Percentiles rank a stretch among this genome's conserved stretches.
Evolutionary conservation across 2,797 vertebrate species (phyloP).

Genomic region (Ctenopoma kingsleyae): DNA sequence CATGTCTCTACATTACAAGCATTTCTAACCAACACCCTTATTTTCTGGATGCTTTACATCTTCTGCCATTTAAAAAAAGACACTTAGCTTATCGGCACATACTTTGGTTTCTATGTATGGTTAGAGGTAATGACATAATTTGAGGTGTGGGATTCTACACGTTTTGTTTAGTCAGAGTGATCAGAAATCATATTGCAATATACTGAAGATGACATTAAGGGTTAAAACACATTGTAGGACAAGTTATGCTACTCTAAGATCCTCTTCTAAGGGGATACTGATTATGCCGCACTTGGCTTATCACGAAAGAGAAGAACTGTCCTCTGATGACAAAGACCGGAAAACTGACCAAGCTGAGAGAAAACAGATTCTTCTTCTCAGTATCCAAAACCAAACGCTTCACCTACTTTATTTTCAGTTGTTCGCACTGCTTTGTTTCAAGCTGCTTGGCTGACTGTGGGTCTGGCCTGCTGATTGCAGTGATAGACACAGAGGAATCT

Average conservation of each 20-base stretch:
- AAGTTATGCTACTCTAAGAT: neutral
- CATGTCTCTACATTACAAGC: conserved; percentile 71
- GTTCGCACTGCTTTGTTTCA: conserved; percentile 84
- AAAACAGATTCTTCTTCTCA: conserved; percentile 49
- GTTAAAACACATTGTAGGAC: neutral
- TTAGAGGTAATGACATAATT: conserved; percentile 67
- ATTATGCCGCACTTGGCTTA: conserved; percentile 84
- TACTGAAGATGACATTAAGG: neutral
- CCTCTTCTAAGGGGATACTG: conserved; percentile 65
- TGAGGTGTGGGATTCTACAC: conserved; percentile 47
- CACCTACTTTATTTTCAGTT: conserved; percentile 59
- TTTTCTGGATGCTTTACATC: conserved; percentile 66
- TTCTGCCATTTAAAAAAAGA: conserved; percentile 41
- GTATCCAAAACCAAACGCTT: conserved; percentile 59
- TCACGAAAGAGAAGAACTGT: conserved; percentile 36
- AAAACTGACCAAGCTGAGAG: conserved; percentile 37
- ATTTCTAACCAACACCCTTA: conserved; percentile 66
- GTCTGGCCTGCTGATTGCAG: conserved; percentile 89
- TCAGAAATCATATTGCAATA: conserved; percentile 30
- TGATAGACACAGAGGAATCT: conserved; percentile 91
- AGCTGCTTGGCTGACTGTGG: conserved; percentile 78
- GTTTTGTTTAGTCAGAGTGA: conserved; percentile 41
- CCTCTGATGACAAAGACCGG: conserved; percentile 12
- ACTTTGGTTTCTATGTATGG: conserved; percentile 34
- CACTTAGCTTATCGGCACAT: conserved; percentile 43